Conservation (phyloP, 2,888 invertebrate species). For the Dioctria rufipes region DNA sequence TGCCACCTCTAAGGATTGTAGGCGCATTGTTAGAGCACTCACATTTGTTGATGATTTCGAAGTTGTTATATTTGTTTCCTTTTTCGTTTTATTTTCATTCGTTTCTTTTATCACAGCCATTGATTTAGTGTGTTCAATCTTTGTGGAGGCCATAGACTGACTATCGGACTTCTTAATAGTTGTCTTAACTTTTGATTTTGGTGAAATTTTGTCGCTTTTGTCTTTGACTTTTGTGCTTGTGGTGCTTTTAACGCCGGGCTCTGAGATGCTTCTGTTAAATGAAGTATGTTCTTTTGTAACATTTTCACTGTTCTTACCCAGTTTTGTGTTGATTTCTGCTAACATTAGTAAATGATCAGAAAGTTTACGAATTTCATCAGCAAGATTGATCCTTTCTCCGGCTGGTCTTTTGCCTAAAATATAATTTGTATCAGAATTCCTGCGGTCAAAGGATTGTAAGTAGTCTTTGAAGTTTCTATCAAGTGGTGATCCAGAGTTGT, state of each 20-base stretch:
- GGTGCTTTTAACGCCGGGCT: no score
- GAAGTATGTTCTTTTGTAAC: conserved; percentile 26
- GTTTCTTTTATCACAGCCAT: conserved; percentile 63
- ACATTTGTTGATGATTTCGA: conserved; percentile 59
- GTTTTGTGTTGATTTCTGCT: conserved; percentile 76
- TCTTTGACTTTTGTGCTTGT: conserved; percentile 69
- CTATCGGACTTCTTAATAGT: background rate
- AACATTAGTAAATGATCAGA: conserved; percentile 84
- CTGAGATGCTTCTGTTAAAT: conserved; percentile 24
- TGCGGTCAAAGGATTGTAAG: conserved; percentile 76
- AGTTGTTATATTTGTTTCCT: conserved; percentile 47
- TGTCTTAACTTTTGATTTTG: conserved; percentile 66
- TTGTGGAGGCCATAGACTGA: background rate
- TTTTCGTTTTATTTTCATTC: conserved; percentile 60
- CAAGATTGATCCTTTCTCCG: conserved; percentile 80
- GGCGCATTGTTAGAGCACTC: conserved; percentile 65
- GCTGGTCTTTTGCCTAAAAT: conserved; percentile 75
- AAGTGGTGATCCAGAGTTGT: conserved; percentile 60
- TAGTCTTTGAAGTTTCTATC: conserved; percentile 68
- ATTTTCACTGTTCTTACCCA: conserved; percentile 62
- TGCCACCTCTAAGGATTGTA: conserved; percentile 69
- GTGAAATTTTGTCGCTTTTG: conserved; percentile 62
- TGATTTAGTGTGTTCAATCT: conserved; percentile 63
- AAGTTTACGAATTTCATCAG: conserved; percentile 87
- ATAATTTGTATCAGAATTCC: conserved; percentile 85